A percentile compares a stretch with the other conserved stretches of the same genome.
phyloP scores from a whole-genome alignment of 64 coral and sea anemone species.

The Montipora foliosa region DNA sequence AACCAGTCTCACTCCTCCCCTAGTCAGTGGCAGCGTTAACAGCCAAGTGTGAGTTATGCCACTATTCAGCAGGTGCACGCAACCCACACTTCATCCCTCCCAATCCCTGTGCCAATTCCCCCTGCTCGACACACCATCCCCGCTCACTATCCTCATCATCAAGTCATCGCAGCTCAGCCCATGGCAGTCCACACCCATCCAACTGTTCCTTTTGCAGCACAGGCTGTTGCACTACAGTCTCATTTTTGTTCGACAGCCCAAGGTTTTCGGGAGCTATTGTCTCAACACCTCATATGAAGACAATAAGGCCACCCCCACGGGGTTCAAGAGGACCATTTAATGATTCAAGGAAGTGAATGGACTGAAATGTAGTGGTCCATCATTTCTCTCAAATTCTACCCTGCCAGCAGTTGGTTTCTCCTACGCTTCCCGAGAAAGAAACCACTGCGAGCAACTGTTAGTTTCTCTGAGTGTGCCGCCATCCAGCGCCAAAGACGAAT shows the following conservation, averaged over 20 bases:
- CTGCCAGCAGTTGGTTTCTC: too few relatives aligned
- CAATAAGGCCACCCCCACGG: neutral
- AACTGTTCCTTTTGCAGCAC: slow-evolving; percentile 12
- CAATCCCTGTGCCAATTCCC: slow-evolving; percentile 93
- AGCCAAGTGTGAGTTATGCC: slow-evolving; percentile 38
- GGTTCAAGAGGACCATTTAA: slow-evolving; percentile 32
- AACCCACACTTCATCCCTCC: slow-evolving; percentile 91
- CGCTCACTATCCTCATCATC: slow-evolving; percentile 1
- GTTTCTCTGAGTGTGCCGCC: too few relatives aligned
- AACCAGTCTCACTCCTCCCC: slow-evolving; percentile 40
- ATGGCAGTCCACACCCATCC: slow-evolving; percentile 13
- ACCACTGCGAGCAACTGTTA: too few relatives aligned
- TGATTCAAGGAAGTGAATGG: neutral
- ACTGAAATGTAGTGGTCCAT: neutral
- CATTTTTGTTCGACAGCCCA: slow-evolving; percentile 15
- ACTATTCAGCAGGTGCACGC: slow-evolving; percentile 79
- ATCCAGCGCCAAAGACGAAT: too few relatives aligned
- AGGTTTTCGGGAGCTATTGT: slow-evolving; percentile 14
- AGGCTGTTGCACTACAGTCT: slow-evolving; percentile 18
- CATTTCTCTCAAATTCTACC: too few relatives aligned
- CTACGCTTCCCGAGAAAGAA: too few relatives aligned
- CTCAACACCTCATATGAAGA: neutral
- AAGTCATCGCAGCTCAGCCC: slow-evolving; percentile 35
- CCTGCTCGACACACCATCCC: slow-evolving; percentile 52
- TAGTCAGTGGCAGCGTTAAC: slow-evolving; percentile 73